Percentiles rank a stretch among this genome's conserved stretches.
Conservation (phyloP, 30 jellyfish, hydroid and myxozoan species). For the Hydractinia symbiolongicarpus region DNA sequence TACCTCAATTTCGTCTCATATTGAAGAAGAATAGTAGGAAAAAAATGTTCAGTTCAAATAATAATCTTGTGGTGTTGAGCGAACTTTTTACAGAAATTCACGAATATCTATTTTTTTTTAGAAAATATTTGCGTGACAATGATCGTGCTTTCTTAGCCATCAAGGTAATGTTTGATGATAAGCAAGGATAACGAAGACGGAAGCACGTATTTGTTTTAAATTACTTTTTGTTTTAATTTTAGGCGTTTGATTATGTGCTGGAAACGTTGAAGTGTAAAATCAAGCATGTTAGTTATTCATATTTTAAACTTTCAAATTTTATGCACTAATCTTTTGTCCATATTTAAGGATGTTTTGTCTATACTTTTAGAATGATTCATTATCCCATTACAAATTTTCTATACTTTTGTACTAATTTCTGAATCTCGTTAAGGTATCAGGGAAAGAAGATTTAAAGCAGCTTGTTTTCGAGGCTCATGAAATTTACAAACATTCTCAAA, state of each 20-base stretch:
- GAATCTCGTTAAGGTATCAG: constrained; percentile 11
- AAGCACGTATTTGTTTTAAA: background rate
- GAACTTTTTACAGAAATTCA: background rate
- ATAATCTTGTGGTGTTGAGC: background rate
- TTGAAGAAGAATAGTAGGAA: background rate
- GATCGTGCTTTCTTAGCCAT: constrained; percentile 77
- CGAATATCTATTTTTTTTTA: background rate
- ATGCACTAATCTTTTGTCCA: too few relatives aligned
- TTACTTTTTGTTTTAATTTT: constrained; percentile 1
- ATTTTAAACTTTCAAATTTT: too few relatives aligned
- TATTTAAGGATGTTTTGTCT: too few relatives aligned
- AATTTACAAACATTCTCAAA: constrained; percentile 91
- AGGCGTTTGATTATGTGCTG: constrained; percentile 80
- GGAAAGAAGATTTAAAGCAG: constrained; percentile 48
- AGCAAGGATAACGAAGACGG: background rate
- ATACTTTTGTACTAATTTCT: background rate
- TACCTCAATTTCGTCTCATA: background rate
- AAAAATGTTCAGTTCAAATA: background rate
- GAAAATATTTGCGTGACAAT: constrained; percentile 90
- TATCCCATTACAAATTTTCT: too few relatives aligned
- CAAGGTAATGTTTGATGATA: constrained; percentile 47
- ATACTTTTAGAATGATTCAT: too few relatives aligned
- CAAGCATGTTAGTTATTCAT: background rate
- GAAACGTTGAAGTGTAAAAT: constrained; percentile 47
- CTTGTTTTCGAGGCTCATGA: constrained; percentile 65